Evolutionary conservation across 2,888 invertebrate genomes (phyloP), one percentile per base, ranked within the genome.

Genomic region (Drosophila leonis): DNA sequence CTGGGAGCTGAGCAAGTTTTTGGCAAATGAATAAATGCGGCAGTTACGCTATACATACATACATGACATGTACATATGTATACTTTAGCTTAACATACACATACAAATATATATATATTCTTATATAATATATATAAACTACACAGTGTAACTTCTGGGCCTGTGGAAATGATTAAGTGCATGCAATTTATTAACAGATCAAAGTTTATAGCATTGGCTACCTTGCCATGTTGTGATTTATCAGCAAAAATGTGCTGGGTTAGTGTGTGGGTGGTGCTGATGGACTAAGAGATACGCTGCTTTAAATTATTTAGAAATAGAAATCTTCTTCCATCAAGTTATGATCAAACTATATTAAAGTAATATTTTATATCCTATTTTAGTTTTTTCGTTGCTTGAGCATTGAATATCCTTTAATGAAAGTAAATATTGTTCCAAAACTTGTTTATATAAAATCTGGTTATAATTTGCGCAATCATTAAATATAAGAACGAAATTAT

Each of bases 171-270:
- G 88, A 86, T 84, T 81, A 84, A 88, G 72, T 65, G 61, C 51
- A 29, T 60, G 67, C 70, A 65, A 86, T 86, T 86, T 86, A 84
- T 88, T 80, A 83, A 65, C 56, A 85, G 83, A 88, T 88, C 83
- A 82, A 85, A 80, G 71, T 83, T 88, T 85, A 77, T 72, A 64
- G 71, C 71, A 63, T 56, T 51, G 29, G 29, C 55, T 57, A 69
- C 51, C 49, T 65, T 39, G 46, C 44, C 49, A 13, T 33, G 27
- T 55, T 65, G 63, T 75, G 72, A 75, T 73, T 72, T 78, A 78
- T 71, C 54, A 48, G 44, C 10, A 31, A 24, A 46, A 62, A 29
- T 61, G 10, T 46, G 41, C 39, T 52, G 46, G 31, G 46, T 4
- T 4, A 31, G 15, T 39, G 20, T 1, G 18, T 24, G 24, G n/a